Conservation (phyloP, 37 sponge, comb jelly and placozoan species). For the Geodia barretti region DNA sequence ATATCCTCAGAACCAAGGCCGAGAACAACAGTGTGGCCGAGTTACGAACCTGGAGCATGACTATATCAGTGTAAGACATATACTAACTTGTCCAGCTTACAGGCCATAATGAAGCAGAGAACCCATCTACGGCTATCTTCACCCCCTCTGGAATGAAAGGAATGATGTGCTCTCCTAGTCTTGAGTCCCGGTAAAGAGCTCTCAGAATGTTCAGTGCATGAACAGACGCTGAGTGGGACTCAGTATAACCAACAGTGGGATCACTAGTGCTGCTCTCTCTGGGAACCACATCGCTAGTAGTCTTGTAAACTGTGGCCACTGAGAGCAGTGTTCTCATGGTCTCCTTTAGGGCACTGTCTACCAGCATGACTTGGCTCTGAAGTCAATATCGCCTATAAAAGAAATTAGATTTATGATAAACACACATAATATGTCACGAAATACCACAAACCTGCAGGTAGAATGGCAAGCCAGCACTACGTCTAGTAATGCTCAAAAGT, state of each 20-base stretch:
- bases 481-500: conserved; percentile 66
- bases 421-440: background rate
- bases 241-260: background rate
- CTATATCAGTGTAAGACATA: background rate
- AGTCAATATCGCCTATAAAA: conserved; percentile 48
- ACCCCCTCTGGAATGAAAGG: conserved; percentile 71
- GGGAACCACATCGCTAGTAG: background rate
- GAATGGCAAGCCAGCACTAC: conserved; percentile 89
- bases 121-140: conserved; percentile 69
- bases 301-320: conserved; percentile 15
- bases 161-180: conserved; percentile 63
- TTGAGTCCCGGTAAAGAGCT: conserved; percentile 75
- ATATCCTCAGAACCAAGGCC: conserved; percentile 70
- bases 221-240: conserved; percentile 58
- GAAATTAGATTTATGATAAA: background rate
- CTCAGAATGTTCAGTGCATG: conserved; percentile 88
- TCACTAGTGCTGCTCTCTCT: background rate
- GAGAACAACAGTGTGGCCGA: conserved; percentile 82
- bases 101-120: conserved; percentile 70
- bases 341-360: conserved; percentile 10
- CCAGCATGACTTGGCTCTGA: conserved; percentile 37
- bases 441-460: conserved; percentile 61
- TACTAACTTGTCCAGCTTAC: conserved; percentile 36
- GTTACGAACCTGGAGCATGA: conserved; percentile 71
- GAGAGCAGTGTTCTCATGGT: conserved; percentile 37